phyloP scores from a whole-genome alignment of 2,797 vertebrate genomes.

The Hippoglossus hippoglossus region DNA sequence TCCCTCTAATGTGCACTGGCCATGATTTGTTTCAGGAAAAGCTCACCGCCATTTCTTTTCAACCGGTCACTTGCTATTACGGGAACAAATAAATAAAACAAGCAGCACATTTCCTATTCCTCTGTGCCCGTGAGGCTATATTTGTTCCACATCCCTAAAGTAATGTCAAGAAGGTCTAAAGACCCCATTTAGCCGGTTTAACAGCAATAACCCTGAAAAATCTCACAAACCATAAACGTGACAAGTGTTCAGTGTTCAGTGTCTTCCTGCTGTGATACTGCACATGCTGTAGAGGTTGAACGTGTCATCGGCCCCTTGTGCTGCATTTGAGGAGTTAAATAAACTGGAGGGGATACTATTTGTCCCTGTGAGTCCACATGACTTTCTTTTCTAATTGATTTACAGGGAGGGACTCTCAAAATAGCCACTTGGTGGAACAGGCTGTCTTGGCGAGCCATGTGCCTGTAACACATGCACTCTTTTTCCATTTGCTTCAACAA shows the following conservation, averaged over 20 bases:
- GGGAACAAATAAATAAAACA: conserved; percentile 70
- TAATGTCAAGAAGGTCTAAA: conserved; percentile 35
- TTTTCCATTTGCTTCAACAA: conserved; percentile 25
- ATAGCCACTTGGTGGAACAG: conserved; percentile 61
- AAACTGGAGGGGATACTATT: conserved; percentile 20
- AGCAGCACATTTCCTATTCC: conserved; percentile 59
- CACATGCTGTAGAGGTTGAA: conserved; percentile 3
- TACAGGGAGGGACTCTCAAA: conserved; percentile 52
- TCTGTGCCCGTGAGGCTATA: conserved; percentile 40
- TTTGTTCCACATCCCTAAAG: conserved; percentile 36
- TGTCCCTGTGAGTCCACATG: conserved; percentile 44
- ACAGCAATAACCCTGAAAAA: not conserved
- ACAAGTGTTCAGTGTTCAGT: not conserved
- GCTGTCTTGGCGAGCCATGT: conserved; percentile 52
- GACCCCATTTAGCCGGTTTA: conserved; percentile 35
- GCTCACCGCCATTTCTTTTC: conserved; percentile 62
- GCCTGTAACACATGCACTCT: conserved; percentile 38
- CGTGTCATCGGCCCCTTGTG: not conserved
- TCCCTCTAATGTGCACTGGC: conserved; percentile 58
- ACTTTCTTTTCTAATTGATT: conserved; percentile 63
- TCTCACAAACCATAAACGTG: not conserved
- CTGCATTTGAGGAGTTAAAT: not conserved
- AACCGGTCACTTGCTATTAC: conserved; percentile 66
- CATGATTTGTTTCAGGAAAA: conserved; percentile 75
- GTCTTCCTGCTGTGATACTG: not conserved